A percentile compares a stretch with the other conserved stretches of the same genome.
Conservation (phyloP, 2,113 vertebrate species). For the Tetraodon nigroviridis region DNA sequence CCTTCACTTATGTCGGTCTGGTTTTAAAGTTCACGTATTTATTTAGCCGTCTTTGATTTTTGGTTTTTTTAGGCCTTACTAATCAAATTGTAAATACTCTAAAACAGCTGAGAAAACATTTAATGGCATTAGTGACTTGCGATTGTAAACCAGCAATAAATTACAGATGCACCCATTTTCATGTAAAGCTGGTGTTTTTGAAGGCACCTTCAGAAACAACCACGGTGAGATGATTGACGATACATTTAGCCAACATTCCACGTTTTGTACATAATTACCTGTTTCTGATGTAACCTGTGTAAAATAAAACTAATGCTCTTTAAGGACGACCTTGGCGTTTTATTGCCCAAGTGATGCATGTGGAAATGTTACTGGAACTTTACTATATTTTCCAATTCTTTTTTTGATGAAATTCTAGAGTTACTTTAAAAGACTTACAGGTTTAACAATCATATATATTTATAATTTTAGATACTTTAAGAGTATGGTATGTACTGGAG, state of each 20-base stretch:
- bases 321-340: constrained; percentile 51
- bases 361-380: background rate
- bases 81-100: constrained; percentile 83
- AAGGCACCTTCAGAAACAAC: constrained; percentile 73
- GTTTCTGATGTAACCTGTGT: constrained; percentile 87
- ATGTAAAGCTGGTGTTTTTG: constrained; percentile 75
- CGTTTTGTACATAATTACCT: constrained; percentile 90
- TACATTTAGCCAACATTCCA: constrained; percentile 92
- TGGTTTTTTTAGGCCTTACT: constrained; percentile 71
- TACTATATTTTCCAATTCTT: background rate
- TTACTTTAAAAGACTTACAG: background rate
- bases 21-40: constrained; percentile 76
- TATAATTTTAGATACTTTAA: background rate
- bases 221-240: constrained; percentile 76
- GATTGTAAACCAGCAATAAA: constrained; percentile 86
- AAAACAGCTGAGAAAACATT: constrained; percentile 52
- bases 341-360: background rate
- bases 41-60: constrained; percentile 75
- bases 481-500: too few relatives aligned
- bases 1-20: constrained; percentile 49
- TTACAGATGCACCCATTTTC: constrained; percentile 77
- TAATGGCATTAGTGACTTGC: constrained; percentile 77
- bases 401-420: background rate
- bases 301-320: constrained; percentile 92
- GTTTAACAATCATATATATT: background rate